phyloP scores from a whole-genome alignment of 2,113 vertebrate species.

The Mellivora capensis region DNA sequence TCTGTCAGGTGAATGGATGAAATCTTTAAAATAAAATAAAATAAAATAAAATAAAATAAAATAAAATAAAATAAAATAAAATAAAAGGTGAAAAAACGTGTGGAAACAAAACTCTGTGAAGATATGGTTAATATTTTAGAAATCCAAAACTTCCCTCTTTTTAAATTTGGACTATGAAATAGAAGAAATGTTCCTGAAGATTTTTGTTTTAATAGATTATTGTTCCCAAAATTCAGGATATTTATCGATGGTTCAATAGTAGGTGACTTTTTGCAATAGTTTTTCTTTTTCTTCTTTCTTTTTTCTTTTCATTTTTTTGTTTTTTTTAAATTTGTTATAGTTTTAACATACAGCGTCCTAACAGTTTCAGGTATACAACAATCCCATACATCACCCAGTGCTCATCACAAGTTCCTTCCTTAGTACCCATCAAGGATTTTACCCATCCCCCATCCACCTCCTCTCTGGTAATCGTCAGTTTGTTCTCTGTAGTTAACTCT shows the following conservation, averaged over 20 bases:
- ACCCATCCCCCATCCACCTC: not conserved
- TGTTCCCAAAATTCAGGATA: not conserved
- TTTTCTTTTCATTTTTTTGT: not conserved
- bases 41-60: too few relatives aligned
- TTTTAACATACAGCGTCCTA: not conserved
- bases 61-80: too few relatives aligned
- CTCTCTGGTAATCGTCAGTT: not conserved
- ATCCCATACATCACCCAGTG: not conserved
- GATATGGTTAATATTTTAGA: not conserved
- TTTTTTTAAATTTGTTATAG: not conserved
- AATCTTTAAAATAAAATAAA: too few relatives aligned
- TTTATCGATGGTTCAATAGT: not conserved
- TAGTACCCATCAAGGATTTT: not conserved
- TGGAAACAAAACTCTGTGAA: not conserved
- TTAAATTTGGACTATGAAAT: not conserved
- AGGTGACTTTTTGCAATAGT: not conserved
- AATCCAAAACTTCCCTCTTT: not conserved
- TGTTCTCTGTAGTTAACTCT: not conserved
- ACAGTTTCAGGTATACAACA: not conserved
- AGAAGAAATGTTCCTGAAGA: not conserved
- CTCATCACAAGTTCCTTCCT: not conserved
- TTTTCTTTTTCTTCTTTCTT: not conserved
- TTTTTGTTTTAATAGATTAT: not conserved
- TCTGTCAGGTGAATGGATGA: too few relatives aligned
- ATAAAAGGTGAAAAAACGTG: too few relatives aligned